phyloP scores from a whole-genome alignment of 2,797 vertebrate species.

The Oophaga sylvatica region DNA sequence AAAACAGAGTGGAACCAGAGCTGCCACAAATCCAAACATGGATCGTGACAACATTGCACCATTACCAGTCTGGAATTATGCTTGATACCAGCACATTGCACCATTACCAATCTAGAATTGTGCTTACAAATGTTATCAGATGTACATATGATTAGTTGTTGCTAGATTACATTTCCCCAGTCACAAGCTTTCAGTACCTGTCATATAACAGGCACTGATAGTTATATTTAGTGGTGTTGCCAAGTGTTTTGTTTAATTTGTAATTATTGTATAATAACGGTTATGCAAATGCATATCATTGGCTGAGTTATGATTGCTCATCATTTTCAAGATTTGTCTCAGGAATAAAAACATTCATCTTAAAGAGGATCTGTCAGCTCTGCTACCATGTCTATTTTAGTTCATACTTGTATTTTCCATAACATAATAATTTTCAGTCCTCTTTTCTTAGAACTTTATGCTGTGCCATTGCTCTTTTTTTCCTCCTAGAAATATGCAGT shows the following conservation, averaged over 20 bases:
- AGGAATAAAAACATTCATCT: not conserved
- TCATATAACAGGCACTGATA: not conserved
- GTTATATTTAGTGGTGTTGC: not conserved
- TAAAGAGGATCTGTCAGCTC: no score
- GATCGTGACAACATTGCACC: no score
- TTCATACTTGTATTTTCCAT: no score
- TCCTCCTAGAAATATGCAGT: no score
- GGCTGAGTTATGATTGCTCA: not conserved
- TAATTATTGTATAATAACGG: not conserved
- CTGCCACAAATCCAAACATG: no score
- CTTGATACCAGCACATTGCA: not conserved
- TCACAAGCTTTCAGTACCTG: not conserved
- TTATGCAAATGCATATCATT: not conserved
- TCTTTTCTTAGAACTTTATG: no score
- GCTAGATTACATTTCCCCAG: not conserved
- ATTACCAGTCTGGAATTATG: no score
- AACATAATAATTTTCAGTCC: no score
- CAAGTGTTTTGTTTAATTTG: no score
- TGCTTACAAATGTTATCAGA: not conserved
- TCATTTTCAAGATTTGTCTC: not conserved
- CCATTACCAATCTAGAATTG: not conserved
- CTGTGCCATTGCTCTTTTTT: no score
- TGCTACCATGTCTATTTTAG: no score
- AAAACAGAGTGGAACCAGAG: no score
- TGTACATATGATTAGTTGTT: not conserved